These are phyloP conservation scores for Labeo catla DNA, from an alignment of 2,113 vertebrate genomes.

Conservation along the genomic window DNA sequence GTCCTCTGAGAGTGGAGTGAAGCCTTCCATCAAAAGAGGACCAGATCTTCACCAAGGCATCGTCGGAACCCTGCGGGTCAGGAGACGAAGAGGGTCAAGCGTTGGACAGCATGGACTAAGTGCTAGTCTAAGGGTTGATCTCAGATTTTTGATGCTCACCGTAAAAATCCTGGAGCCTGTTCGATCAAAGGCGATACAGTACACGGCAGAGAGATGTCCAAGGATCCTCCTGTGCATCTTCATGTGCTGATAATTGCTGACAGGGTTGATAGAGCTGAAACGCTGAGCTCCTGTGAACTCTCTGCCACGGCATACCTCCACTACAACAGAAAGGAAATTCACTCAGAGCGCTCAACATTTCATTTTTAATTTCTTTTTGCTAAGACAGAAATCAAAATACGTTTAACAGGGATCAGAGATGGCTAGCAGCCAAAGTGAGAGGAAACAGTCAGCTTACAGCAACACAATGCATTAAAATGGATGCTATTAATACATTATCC, in stretches of 20 bases:
- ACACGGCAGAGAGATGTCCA: slow-evolving; percentile 97
- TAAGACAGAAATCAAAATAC: background rate
- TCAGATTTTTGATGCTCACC: slow-evolving; percentile 77
- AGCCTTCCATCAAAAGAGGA: slow-evolving; percentile 93
- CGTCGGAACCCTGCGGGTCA: slow-evolving; percentile 88
- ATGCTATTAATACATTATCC: background rate
- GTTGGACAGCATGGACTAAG: background rate
- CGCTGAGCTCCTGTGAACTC: slow-evolving; percentile 88
- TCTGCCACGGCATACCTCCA: slow-evolving; percentile 86
- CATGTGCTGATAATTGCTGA: slow-evolving; percentile 91
- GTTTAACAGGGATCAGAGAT: background rate
- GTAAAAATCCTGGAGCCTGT: slow-evolving; percentile 97
- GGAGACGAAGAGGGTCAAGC: background rate
- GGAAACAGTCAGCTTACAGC: background rate
- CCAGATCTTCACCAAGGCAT: slow-evolving; percentile 99
- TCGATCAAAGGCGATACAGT: slow-evolving; percentile 97
- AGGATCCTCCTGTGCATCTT: slow-evolving; percentile 95
- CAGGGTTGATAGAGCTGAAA: slow-evolving; percentile 88
- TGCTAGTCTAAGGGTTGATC: background rate
- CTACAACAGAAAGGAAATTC: slow-evolving; percentile 70
- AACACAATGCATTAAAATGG: background rate
- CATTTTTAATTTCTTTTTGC: background rate
- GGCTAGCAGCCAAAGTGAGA: background rate
- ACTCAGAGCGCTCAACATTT: background rate
- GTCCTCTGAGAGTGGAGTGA: slow-evolving; percentile 90